Evolutionary conservation across 1,140 invertebrate genomes (phyloP).

Genomic region (Melipona quadrifasciata): DNA sequence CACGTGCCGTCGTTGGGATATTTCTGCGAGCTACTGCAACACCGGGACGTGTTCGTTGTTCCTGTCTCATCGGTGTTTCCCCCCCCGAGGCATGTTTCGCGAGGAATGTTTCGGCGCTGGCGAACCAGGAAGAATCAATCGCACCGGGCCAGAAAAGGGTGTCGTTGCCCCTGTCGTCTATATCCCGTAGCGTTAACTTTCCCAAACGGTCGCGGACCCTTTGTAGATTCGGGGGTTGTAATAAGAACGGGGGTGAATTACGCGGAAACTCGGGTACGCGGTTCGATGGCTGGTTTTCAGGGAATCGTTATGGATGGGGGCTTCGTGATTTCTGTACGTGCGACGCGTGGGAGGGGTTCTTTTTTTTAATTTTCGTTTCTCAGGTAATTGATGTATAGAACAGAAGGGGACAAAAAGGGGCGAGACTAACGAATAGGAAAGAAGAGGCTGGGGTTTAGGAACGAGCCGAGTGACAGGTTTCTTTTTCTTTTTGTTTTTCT

Average conservation of each 20-base stretch:
- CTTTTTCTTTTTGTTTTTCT: neutral
- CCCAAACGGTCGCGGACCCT: conserved; percentile 42
- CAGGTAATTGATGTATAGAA: conserved; percentile 5
- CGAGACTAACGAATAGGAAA: neutral
- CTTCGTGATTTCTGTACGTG: neutral
- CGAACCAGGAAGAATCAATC: conserved; percentile 59
- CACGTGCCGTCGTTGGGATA: neutral
- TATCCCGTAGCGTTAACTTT: conserved; percentile 53
- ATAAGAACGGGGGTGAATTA: conserved; percentile 31
- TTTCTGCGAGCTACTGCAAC: neutral
- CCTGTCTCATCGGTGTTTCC: neutral
- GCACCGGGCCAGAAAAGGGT: neutral
- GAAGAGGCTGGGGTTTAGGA: neutral
- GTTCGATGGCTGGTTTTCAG: conserved; percentile 16
- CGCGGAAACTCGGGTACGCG: neutral
- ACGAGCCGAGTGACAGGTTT: neutral
- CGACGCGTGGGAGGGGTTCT: neutral
- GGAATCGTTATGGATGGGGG: neutral
- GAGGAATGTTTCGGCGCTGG: conserved; percentile 26
- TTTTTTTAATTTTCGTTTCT: conserved; percentile 23
- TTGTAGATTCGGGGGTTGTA: conserved; percentile 20
- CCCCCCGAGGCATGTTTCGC: conserved; percentile 8
- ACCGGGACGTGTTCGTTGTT: conserved; percentile 5
- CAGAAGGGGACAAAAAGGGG: neutral
- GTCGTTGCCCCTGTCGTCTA: conserved; percentile 26